A percentile compares a stretch with the other conserved stretches of the same genome.
Conservation (phyloP, 1,140 invertebrate species). For the Gerris buenoi region DNA sequence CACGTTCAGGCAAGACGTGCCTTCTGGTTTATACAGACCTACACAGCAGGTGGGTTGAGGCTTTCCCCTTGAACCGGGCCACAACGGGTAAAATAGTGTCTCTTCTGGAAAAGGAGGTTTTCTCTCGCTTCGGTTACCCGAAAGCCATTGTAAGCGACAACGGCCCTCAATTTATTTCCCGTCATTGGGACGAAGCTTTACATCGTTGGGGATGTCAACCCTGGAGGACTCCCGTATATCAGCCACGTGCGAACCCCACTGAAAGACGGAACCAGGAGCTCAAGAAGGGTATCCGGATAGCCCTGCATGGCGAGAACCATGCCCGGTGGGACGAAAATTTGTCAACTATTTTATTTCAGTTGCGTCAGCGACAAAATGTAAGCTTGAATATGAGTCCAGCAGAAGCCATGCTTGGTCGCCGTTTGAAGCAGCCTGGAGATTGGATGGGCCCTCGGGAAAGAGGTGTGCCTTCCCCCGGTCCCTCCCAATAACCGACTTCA, state of each 20-base stretch:
- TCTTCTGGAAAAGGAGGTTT: slow-evolving; percentile 25
- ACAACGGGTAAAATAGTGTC: slow-evolving; percentile 27
- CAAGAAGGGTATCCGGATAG: not conserved
- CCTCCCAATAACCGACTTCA: too few relatives aligned
- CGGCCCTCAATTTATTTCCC: slow-evolving; percentile 15
- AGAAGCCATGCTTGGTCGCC: not conserved
- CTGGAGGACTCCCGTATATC: not conserved
- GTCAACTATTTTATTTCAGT: not conserved
- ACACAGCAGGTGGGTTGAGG: slow-evolving; percentile 17
- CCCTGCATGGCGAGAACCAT: not conserved
- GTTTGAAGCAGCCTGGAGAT: not conserved
- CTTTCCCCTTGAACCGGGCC: slow-evolving; percentile 23
- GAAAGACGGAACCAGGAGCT: not conserved
- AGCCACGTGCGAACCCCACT: not conserved
- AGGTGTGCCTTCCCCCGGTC: too few relatives aligned
- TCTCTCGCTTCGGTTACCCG: slow-evolving; percentile 28
- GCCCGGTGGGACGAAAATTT: not conserved
- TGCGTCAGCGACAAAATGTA: not conserved
- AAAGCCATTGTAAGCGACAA: slow-evolving; percentile 27
- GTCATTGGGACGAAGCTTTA: not conserved
- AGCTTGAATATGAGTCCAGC: not conserved
- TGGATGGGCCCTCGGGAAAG: not conserved
- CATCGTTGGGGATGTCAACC: not conserved
- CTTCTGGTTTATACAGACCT: not conserved
- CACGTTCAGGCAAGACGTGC: not conserved